phyloP scores from a whole-genome alignment of 2,797 vertebrate species.

The Silurus aristotelis region DNA sequence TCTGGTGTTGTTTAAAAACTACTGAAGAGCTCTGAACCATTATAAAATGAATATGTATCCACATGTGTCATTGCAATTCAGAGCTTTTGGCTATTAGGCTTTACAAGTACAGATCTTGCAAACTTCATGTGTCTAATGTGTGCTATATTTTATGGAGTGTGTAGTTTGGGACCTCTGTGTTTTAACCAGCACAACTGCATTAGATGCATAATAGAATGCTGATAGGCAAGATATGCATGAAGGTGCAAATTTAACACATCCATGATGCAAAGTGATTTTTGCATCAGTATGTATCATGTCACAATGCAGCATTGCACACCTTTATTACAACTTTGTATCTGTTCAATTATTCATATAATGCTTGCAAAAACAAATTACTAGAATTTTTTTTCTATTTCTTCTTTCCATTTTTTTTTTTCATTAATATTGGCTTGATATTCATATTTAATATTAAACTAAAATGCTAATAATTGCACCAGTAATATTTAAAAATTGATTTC shows the following conservation, averaged over 20 bases:
- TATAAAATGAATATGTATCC: background rate
- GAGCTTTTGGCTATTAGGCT: background rate
- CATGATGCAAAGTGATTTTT: background rate
- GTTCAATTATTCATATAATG: background rate
- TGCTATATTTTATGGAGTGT: background rate
- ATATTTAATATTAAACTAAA: background rate
- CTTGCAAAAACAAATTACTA: background rate
- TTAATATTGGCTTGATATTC: background rate
- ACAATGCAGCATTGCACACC: background rate
- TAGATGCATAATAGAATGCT: background rate
- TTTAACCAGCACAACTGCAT: background rate
- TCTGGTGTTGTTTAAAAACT: background rate
- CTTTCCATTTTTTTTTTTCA: background rate
- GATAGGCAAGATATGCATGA: background rate
- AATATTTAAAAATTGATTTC: background rate
- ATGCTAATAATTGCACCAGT: background rate
- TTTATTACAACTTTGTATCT: background rate
- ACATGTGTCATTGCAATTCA: background rate
- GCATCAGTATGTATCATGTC: background rate
- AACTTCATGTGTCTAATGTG: background rate
- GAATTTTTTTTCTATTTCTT: background rate
- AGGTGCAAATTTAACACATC: background rate
- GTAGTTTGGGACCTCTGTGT: background rate
- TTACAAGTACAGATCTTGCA: background rate
- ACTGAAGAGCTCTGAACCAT: background rate